Conservation (phyloP, 2,113 vertebrate species). For the Nettapus auritus region DNA sequence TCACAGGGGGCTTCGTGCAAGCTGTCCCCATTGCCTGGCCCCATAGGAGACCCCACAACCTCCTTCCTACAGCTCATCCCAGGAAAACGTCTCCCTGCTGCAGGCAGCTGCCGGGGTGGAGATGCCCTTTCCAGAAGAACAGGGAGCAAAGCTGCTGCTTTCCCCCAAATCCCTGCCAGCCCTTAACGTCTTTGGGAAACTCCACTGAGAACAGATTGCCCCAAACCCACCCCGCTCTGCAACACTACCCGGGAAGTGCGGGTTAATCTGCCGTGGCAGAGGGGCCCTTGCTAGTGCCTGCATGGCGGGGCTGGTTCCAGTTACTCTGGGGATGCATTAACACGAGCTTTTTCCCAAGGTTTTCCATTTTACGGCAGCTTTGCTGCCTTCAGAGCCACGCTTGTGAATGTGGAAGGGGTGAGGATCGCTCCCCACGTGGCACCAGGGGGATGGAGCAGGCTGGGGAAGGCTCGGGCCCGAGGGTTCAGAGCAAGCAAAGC, state of each 20-base stretch:
- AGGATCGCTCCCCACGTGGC: not conserved
- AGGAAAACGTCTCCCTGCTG: accelerated
- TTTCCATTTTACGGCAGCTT: not conserved
- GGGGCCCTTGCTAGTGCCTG: not conserved
- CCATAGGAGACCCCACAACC: not conserved
- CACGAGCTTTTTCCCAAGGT: not conserved
- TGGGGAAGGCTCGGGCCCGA: not conserved
- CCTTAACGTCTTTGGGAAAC: not conserved
- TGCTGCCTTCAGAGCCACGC: not conserved
- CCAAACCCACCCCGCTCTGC: not conserved
- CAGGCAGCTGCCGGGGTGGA: accelerated
- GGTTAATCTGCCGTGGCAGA: not conserved
- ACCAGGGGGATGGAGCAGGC: not conserved
- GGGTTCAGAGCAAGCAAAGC: not conserved
- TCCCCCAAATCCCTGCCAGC: not conserved
- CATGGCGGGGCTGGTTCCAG: accelerated
- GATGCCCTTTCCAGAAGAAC: not conserved
- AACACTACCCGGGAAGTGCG: not conserved
- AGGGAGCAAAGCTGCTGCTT: not conserved
- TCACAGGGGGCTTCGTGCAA: not conserved
- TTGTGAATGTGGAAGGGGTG: not conserved
- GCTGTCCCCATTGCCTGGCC: not conserved
- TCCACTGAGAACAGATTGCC: not conserved
- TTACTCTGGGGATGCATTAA: not conserved
- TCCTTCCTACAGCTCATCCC: not conserved